These are phyloP conservation scores for Trachythela sp. DNA, from an alignment of 64 coral and sea anemone genomes.

Conservation along the genomic window DNA sequence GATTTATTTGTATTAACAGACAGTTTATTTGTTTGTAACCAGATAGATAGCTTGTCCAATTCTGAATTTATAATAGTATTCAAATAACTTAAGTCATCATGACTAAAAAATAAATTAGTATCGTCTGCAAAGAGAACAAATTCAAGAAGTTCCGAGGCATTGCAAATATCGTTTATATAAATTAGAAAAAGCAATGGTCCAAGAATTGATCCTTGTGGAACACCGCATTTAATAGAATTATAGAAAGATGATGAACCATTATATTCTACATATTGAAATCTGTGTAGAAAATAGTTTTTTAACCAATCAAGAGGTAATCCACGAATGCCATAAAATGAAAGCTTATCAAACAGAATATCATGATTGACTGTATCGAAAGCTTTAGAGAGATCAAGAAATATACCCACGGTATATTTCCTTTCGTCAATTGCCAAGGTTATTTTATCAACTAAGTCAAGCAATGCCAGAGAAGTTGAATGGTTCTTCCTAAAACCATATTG, in stretches of 20 bases:
- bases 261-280: not conserved
- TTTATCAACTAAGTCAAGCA: not conserved
- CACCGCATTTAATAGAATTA: not conserved
- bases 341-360: not conserved
- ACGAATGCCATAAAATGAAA: not conserved
- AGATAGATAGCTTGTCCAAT: not conserved
- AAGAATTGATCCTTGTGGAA: not conserved
- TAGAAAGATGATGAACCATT: not conserved
- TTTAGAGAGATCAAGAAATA: not conserved
- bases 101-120: not conserved
- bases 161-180: not conserved
- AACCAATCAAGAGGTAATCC: not conserved
- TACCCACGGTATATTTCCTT: not conserved
- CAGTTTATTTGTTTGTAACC: not conserved
- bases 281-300: not conserved
- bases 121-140: not conserved
- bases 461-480: not conserved
- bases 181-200: not conserved
- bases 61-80: not conserved
- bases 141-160: not conserved
- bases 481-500: not conserved
- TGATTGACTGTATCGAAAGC: not conserved
- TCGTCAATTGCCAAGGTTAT: not conserved
- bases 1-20: not conserved
- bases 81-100: not conserved